Percentiles rank a stretch among this genome's conserved stretches.
Conservation (phyloP, 2,797 vertebrate species). For the Xenopus petersii region DNA sequence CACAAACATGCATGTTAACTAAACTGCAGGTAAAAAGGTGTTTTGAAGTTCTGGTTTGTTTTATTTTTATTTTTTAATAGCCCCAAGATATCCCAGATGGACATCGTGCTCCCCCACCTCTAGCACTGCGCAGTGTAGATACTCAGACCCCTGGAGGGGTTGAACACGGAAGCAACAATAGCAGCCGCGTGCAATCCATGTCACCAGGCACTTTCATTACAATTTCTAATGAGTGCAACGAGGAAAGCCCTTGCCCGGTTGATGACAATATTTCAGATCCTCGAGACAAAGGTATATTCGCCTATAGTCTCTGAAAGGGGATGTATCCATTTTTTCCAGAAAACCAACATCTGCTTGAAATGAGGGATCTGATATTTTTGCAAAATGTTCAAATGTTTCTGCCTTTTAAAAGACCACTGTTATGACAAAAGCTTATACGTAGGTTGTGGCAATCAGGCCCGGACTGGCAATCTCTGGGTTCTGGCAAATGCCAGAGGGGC, state of each 20-base stretch:
- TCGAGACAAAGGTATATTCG: conserved; percentile 83
- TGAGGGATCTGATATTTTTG: no score
- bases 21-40: conserved; percentile 33
- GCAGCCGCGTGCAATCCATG: conserved; percentile 93
- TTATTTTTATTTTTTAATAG: conserved; percentile 60
- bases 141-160: conserved; percentile 92
- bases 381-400: no score
- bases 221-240: conserved; percentile 81
- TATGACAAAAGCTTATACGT: no score
- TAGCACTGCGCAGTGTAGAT: conserved; percentile 88
- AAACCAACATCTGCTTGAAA: no score
- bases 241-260: conserved; percentile 81
- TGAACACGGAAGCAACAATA: conserved; percentile 88
- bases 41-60: background rate
- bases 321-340: no score
- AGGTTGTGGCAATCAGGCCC: no score
- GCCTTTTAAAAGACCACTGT: no score
- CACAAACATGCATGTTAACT: conserved; percentile 5
- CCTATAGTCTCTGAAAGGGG: background rate
- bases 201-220: conserved; percentile 90
- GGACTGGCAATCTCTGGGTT: no score
- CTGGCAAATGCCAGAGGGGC: no score
- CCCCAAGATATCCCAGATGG: conserved; percentile 94
- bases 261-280: conserved; percentile 76
- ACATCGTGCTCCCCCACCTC: conserved; percentile 77